phyloP scores from a whole-genome alignment of 2,888 invertebrate species.

The Drosophila nigricruria region DNA sequence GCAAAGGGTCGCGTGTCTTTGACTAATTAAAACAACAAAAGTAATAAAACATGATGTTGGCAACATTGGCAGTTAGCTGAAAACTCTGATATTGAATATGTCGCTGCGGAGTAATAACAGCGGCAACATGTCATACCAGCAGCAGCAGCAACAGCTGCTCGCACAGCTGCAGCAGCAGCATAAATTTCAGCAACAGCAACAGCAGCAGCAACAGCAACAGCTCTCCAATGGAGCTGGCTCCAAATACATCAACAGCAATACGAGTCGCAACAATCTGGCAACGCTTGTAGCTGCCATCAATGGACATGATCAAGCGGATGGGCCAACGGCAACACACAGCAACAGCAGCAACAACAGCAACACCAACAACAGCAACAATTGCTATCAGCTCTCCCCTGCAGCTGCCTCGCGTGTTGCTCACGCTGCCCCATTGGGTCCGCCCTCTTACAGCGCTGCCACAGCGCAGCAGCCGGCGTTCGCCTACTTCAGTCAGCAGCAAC shows the following conservation, averaged over 20 bases:
- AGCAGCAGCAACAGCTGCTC: constrained; percentile 73
- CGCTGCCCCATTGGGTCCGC: constrained; percentile 69
- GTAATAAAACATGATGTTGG: constrained; percentile 26
- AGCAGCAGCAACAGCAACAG: constrained; percentile 66
- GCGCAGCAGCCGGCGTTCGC: constrained; percentile 71
- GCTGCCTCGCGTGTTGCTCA: constrained; percentile 69
- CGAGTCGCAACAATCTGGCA: constrained; percentile 70
- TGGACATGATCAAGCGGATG: constrained; percentile 70
- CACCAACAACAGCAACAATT: constrained; percentile 3
- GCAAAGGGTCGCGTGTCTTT: constrained; percentile 51
- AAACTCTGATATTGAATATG: constrained; percentile 67
- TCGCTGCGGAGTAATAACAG: constrained; percentile 84
- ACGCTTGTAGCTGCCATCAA: constrained; percentile 75
- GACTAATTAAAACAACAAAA: constrained; percentile 63
- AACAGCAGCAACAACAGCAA: constrained; percentile 21
- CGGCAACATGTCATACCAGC: constrained; percentile 69
- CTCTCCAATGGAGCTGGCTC: constrained; percentile 70
- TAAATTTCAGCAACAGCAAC: constrained; percentile 71
- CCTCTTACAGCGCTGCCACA: constrained; percentile 81
- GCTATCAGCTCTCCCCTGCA: constrained; percentile 81
- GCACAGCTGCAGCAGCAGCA: constrained; percentile 78
- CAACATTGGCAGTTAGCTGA: constrained; percentile 30
- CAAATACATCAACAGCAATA: constrained; percentile 68
- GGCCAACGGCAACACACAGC: constrained; percentile 5
- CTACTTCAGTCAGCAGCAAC: constrained; percentile 58